These are phyloP conservation scores for Chrysomela aeneicollis DNA, from an alignment of 2,888 invertebrate species.

Conservation along the genomic window DNA sequence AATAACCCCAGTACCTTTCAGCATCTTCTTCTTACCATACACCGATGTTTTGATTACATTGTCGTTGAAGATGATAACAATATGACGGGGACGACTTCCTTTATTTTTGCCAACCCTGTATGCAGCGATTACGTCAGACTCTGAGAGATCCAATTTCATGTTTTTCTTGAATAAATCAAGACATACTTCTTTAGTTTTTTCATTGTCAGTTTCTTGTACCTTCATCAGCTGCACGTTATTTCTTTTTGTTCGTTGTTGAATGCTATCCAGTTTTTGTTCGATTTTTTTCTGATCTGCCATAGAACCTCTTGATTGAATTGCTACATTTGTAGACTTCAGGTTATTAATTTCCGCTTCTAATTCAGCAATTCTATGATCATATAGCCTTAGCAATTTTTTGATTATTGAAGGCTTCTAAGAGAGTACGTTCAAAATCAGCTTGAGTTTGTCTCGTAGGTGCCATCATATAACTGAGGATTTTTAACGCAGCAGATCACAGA, in stretches of 20 bases:
- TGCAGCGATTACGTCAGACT: background rate
- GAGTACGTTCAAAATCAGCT: conserved; percentile 13
- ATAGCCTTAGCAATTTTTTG: conserved; percentile 9
- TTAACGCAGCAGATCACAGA: conserved; percentile 4
- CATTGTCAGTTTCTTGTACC: conserved; percentile 12
- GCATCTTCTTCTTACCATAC: conserved; percentile 9
- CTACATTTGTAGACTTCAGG: background rate
- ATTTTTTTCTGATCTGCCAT: background rate
- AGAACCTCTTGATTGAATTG: background rate
- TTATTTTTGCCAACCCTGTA: conserved; percentile 14
- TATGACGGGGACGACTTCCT: background rate
- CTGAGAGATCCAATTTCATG: conserved; percentile 10
- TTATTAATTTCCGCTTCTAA: conserved; percentile 10
- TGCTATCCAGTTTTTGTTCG: conserved; percentile 12
- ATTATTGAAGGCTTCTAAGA: conserved; percentile 17
- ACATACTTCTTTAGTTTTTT: conserved; percentile 7
- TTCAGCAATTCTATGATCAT: conserved; percentile 19
- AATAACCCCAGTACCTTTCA: background rate
- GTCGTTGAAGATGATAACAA: conserved; percentile 9
- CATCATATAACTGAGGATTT: background rate
- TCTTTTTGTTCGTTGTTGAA: conserved; percentile 15
- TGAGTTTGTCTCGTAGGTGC: conserved; percentile 10
- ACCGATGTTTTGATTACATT: conserved; percentile 5
- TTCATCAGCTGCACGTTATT: conserved; percentile 16
- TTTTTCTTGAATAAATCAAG: conserved; percentile 15